Evolutionary conservation across 2,113 vertebrate genomes (phyloP).

Genomic region (Pelecanus crispus): DNA sequence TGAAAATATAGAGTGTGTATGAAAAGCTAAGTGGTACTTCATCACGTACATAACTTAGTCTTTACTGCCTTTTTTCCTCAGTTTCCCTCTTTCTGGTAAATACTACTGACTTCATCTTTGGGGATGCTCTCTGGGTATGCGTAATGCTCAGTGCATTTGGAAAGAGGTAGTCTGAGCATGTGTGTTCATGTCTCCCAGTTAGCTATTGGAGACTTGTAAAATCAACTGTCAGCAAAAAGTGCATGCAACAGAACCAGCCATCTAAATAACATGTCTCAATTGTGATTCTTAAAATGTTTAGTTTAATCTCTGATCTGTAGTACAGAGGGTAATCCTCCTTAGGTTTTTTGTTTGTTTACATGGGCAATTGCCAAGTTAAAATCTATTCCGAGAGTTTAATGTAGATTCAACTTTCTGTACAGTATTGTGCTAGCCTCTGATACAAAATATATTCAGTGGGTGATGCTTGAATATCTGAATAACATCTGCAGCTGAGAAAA

Average conservation of each 20-base stretch:
- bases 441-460: background rate
- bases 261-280: background rate
- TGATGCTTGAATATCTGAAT: background rate
- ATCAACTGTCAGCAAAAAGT: background rate
- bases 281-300: background rate
- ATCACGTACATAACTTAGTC: background rate
- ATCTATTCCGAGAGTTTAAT: background rate
- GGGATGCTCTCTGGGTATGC: background rate
- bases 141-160: background rate
- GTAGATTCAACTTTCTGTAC: background rate
- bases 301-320: background rate
- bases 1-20: background rate
- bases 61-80: background rate
- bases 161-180: background rate
- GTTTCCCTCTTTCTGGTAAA: background rate
- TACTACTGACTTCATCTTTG: background rate
- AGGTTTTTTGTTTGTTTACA: background rate
- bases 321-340: background rate
- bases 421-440: background rate
- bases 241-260: fast-evolving
- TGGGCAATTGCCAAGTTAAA: background rate
- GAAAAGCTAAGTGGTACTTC: background rate
- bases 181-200: background rate
- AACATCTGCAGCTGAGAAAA: background rate
- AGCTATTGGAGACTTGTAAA: background rate